These are phyloP conservation scores for Recurvirostra avosetta DNA, from an alignment of 2,113 vertebrate genomes.

Conservation along the genomic window DNA sequence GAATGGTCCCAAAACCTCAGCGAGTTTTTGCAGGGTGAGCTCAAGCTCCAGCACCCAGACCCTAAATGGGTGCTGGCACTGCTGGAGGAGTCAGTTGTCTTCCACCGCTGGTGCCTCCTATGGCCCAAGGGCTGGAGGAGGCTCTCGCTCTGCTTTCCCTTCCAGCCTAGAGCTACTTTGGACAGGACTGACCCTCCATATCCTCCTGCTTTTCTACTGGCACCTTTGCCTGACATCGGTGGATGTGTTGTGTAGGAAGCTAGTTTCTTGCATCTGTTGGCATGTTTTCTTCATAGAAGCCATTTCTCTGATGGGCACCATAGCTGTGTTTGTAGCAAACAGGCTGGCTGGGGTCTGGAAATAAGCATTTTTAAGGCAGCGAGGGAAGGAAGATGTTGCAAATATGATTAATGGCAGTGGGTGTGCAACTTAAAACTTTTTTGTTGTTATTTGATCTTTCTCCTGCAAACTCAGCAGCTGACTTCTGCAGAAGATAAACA, in stretches of 20 bases:
- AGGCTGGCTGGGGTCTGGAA: neutral
- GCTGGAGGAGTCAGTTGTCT: neutral
- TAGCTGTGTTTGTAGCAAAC: neutral
- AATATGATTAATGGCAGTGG: constrained; percentile 33
- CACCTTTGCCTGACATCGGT: neutral
- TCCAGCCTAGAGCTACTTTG: neutral
- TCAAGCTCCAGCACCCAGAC: neutral
- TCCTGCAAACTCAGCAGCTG: constrained; percentile 49
- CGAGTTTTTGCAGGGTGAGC: neutral
- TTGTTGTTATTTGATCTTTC: constrained; percentile 47
- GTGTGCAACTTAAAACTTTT: constrained; percentile 25
- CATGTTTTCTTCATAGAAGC: neutral
- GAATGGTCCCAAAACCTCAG: neutral
- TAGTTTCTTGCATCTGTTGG: neutral
- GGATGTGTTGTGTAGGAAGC: neutral
- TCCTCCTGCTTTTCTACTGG: neutral
- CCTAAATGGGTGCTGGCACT: neutral
- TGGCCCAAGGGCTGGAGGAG: neutral
- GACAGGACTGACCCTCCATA: neutral
- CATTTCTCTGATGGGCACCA: neutral
- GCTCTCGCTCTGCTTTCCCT: neutral
- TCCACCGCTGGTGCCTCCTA: neutral
- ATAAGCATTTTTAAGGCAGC: neutral
- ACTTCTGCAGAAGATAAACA: constrained; percentile 53
- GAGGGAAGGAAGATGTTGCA: neutral